Conservation (phyloP, 2,113 vertebrate genomes). For the Camelus bactrianus region DNA sequence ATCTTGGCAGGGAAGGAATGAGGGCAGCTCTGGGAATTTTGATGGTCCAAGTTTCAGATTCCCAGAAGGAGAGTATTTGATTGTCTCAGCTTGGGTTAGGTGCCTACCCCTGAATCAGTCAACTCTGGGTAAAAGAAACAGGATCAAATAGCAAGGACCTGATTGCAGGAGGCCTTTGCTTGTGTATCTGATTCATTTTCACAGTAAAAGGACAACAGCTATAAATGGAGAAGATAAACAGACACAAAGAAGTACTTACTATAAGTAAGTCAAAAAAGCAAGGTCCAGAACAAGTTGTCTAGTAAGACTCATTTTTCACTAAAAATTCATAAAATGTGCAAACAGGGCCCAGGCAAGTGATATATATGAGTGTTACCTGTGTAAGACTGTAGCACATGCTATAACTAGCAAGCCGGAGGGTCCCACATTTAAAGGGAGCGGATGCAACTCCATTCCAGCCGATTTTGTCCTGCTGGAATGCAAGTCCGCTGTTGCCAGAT, state of each 20-base stretch:
- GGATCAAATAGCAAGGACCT: not conserved
- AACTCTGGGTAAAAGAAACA: not conserved
- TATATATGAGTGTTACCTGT: not conserved
- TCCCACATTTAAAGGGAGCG: not conserved
- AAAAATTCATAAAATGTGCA: not conserved
- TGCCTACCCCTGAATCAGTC: not conserved
- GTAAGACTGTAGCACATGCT: not conserved
- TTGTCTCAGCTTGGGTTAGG: not conserved
- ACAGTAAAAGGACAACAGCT: not conserved
- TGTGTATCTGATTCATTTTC: not conserved
- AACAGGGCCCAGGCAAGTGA: not conserved
- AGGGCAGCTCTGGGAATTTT: not conserved
- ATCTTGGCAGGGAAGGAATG: not conserved
- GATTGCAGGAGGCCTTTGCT: not conserved
- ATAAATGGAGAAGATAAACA: not conserved
- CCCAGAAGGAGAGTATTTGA: not conserved
- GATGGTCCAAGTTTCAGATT: not conserved
- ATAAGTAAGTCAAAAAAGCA: not conserved
- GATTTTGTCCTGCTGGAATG: not conserved
- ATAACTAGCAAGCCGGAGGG: not conserved
- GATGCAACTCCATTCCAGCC: not conserved
- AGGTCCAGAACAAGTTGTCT: not conserved
- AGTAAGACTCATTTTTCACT: not conserved
- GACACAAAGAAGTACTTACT: not conserved
- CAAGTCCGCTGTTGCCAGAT: not conserved